Evolutionary conservation across 1,140 invertebrate species (phyloP).

Genomic region (Steinernema feltiae): DNA sequence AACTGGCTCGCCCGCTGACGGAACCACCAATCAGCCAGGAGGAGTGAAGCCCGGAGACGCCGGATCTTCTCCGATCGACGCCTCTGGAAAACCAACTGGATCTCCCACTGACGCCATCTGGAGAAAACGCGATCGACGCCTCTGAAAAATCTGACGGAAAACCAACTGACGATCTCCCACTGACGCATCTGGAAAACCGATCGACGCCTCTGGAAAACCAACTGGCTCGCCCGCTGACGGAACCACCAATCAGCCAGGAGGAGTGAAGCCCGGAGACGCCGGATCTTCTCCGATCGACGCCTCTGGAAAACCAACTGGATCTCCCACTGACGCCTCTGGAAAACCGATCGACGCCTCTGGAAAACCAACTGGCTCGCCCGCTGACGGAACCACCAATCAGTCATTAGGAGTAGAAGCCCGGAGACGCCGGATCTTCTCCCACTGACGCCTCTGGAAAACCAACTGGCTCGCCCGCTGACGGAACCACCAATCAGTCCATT

Average conservation of each 20-base stretch:
- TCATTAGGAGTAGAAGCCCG: too few species aligned
- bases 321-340: too few species aligned
- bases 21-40: too few species aligned
- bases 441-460: background rate
- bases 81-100: background rate
- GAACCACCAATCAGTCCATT: too few species aligned
- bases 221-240: conserved; percentile 6
- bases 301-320: too few species aligned
- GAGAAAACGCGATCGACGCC: background rate
- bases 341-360: background rate
- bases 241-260: too few species aligned
- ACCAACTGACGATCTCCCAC: background rate
- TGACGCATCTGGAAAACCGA: background rate
- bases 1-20: background rate
- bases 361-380: background rate
- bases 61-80: conserved; percentile 10
- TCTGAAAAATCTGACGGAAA: background rate
- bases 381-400: background rate
- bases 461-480: conserved; percentile 7
- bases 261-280: too few species aligned
- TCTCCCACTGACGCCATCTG: background rate
- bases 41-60: too few species aligned
- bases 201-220: background rate
- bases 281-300: background rate
- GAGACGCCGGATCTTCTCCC: too few species aligned